Conservation (phyloP, 2,113 vertebrate genomes). For the Lichenostomus cassidix region DNA sequence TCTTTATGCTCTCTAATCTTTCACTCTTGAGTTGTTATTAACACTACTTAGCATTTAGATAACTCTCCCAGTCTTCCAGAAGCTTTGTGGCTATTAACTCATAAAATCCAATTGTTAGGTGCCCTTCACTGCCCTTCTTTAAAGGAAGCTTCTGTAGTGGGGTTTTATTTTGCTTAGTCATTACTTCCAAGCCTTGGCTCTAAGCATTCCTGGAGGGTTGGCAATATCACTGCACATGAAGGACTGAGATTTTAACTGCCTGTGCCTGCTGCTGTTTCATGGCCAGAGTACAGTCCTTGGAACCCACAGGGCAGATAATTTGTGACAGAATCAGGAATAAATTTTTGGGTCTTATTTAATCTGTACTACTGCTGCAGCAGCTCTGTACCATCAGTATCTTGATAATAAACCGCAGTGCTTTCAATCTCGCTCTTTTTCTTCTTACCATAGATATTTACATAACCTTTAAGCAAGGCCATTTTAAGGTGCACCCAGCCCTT, state of each 20-base stretch:
- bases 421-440: not conserved
- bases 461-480: not conserved
- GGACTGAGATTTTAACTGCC: not conserved
- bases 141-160: not conserved
- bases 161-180: not conserved
- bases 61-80: not conserved
- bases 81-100: not conserved
- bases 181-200: not conserved
- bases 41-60: slow-evolving; percentile 12
- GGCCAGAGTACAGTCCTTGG: not conserved
- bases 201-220: not conserved
- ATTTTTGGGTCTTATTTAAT: not conserved
- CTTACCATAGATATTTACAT: not conserved
- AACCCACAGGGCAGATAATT: not conserved
- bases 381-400: not conserved
- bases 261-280: not conserved
- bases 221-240: not conserved
- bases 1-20: not conserved
- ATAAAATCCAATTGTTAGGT: not conserved
- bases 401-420: not conserved
- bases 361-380: not conserved
- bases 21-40: not conserved
- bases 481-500: not conserved
- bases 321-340: not conserved
- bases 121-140: not conserved